Percentiles rank a stretch among this genome's conserved stretches.
phyloP scores from a whole-genome alignment of 2,113 vertebrate genomes.

The Herpetotheres cachinnans region DNA sequence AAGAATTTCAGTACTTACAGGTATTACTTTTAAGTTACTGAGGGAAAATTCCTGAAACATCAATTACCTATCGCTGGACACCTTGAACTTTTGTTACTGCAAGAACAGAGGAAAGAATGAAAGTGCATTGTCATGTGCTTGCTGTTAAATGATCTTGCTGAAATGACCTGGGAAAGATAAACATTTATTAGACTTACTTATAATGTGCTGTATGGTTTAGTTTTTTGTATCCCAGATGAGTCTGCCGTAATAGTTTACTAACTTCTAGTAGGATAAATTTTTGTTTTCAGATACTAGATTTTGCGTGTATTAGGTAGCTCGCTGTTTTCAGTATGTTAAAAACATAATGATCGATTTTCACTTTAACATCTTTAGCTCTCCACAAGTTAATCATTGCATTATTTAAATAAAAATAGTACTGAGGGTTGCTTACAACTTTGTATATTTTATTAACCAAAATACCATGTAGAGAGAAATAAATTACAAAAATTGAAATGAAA shows the following conservation, averaged over 20 bases:
- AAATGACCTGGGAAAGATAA: not conserved
- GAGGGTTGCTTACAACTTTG: not conserved
- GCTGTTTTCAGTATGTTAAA: not conserved
- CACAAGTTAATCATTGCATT: not conserved
- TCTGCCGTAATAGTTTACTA: not conserved
- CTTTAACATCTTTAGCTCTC: not conserved
- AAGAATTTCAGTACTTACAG: not conserved
- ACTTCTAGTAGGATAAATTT: not conserved
- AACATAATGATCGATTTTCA: rapidly evolving
- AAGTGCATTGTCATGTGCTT: not conserved
- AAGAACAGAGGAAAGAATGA: not conserved
- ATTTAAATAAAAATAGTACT: not conserved
- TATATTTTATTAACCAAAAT: constrained; percentile 31
- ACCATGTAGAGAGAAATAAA: not conserved
- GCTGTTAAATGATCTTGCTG: not conserved
- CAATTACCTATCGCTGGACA: not conserved
- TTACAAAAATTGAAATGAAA: constrained; percentile 5
- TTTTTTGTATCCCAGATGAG: not conserved
- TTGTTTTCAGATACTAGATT: not conserved
- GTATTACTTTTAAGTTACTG: not conserved
- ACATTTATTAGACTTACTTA: not conserved
- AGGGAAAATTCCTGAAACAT: not conserved
- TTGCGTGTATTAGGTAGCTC: not conserved
- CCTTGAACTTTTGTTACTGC: not conserved
- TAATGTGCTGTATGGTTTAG: not conserved